Evolutionary conservation across 2,888 invertebrate genomes (phyloP), one percentile per base, ranked within the genome.

Genomic region (Enoplolaimus lenunculus): DNA sequence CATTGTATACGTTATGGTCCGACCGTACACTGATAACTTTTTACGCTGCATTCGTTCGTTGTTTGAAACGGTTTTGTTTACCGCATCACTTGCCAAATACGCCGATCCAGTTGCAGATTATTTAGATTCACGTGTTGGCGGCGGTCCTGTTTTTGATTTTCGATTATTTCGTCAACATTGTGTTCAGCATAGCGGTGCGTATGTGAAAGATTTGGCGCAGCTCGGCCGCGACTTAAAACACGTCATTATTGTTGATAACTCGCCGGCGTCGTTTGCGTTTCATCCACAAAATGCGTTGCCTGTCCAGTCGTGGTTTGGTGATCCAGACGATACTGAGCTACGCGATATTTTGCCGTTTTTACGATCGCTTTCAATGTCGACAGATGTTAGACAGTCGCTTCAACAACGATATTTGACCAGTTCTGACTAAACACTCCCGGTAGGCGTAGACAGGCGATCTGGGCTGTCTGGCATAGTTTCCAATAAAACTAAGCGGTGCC

Each of bases 221-320:
- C 86, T 98, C 76, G 98, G 98, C 73, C 87, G 98, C 75, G 93
- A 95, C 84, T 86, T 99, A 82, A 89, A 91, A 79, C 90, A 93
- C 83, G 93, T 95, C 80, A 89, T 98, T 80, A 98, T 98, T 80
- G 91, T 98, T 76, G 98, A 98, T 86, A 98, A 99, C 85, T 98
- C 97, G 80, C 98, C 98, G 79, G 95, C 95, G 80, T 94, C 94
- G 76, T 98, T 99, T 84, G 93, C 97, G 86, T 99, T 99, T 89
- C 98, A 98, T 87, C 97, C 97, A 81, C 94, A 97, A 83, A 98
- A 98, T 86, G 97, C 97, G 84, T 95, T 98, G 83, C 94, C 97
- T 81, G 95, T 98, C 76, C 91, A 92, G 81, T 95, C 95, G 75
- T 98, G 98, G 98, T 99, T 99, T 85, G 97, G 98, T 84, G 98